These are phyloP conservation scores for Apoda limacodes DNA, from an alignment of 2,888 invertebrate genomes.

Conservation along the genomic window DNA sequence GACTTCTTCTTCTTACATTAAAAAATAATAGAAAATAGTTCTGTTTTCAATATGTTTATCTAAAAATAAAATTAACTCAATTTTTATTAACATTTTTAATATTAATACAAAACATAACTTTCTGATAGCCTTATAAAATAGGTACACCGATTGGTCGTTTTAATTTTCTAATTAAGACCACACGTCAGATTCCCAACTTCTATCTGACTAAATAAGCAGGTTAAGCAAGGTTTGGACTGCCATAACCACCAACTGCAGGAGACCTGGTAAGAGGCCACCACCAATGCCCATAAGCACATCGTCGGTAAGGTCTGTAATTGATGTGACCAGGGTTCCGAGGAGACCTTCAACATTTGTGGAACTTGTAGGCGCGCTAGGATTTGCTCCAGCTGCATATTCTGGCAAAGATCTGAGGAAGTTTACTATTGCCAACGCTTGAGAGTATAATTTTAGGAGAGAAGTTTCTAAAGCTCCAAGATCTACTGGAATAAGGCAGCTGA, in stretches of 20 bases:
- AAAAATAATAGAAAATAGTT: no score
- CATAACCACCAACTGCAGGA: slow-evolving; percentile 45
- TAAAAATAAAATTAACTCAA: no score
- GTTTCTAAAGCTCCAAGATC: slow-evolving; percentile 55
- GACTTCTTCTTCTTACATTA: no score
- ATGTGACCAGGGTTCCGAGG: slow-evolving; percentile 34
- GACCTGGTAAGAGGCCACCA: slow-evolving; percentile 46
- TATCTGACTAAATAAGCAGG: slow-evolving; percentile 31
- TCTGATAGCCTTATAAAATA: no score
- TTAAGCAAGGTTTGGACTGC: slow-evolving; percentile 40
- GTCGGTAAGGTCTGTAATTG: slow-evolving; percentile 43
- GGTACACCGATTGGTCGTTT: no score
- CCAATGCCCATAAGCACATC: slow-evolving; percentile 45
- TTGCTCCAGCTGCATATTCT: slow-evolving; percentile 50
- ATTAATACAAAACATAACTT: slow-evolving; percentile 8
- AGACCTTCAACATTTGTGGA: slow-evolving; percentile 40
- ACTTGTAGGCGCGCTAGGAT: slow-evolving; percentile 38
- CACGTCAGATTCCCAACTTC: slow-evolving; percentile 18
- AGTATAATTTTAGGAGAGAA: slow-evolving; percentile 49
- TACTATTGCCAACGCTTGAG: slow-evolving; percentile 55
- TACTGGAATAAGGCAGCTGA: slow-evolving; percentile 51
- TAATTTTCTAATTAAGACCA: slow-evolving; percentile 8
- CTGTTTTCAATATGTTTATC: no score
- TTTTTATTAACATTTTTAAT: slow-evolving; percentile 8
- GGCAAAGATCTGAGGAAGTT: slow-evolving; percentile 49